Percentiles rank a stretch among this genome's conserved stretches.
These are phyloP conservation scores for Drosophila robusta DNA, from an alignment of 2,888 invertebrate genomes.

Conservation along the genomic window DNA sequence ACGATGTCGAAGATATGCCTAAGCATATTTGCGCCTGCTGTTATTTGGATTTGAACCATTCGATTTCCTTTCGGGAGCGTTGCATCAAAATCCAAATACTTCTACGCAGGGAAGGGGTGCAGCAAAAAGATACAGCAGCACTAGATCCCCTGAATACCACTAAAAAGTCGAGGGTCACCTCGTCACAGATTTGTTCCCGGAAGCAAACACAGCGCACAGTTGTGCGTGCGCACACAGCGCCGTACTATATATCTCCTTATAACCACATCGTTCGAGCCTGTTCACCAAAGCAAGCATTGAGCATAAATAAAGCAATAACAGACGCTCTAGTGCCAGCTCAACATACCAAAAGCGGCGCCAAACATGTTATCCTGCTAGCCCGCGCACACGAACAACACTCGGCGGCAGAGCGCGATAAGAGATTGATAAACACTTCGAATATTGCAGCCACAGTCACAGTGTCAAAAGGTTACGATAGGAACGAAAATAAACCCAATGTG, in stretches of 20 bases:
- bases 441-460: neutral
- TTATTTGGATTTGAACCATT: conserved; percentile 27
- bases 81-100: conserved; percentile 24
- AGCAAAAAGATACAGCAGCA: neutral
- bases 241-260: neutral
- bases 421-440: neutral
- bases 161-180: neutral
- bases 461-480: neutral
- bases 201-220: conserved; percentile 3
- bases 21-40: conserved; percentile 35
- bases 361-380: neutral
- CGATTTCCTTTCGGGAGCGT: conserved; percentile 36
- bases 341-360: neutral
- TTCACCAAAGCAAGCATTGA: neutral
- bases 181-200: neutral
- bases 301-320: neutral
- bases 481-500: neutral
- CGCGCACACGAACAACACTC: neutral
- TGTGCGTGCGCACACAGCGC: neutral
- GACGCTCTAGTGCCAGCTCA: neutral
- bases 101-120: conserved; percentile 1
- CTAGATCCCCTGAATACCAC: neutral
- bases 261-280: neutral
- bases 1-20: conserved; percentile 6
- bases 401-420: neutral